These are phyloP conservation scores for Sceloporus tristichus DNA, from an alignment of 2,113 vertebrate genomes.

Conservation along the genomic window DNA sequence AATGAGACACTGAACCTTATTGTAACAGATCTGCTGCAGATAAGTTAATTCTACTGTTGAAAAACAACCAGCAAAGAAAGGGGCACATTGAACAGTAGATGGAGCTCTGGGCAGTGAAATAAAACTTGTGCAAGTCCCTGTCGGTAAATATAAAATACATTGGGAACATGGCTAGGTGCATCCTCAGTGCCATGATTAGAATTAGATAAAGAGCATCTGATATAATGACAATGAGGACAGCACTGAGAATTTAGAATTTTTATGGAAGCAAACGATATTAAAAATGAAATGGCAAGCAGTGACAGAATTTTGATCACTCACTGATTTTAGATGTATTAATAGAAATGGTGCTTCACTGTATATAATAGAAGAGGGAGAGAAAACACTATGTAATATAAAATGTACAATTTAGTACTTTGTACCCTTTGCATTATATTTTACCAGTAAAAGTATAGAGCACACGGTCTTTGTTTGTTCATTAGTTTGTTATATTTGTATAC, in stretches of 20 bases:
- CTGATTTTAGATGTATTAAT: not conserved
- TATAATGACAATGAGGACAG: no score
- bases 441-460: no score
- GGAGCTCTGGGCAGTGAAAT: slow-evolving; percentile 40
- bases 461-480: no score
- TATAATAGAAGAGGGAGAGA: not conserved
- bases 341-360: not conserved
- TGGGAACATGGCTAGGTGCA: no score
- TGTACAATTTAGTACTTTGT: not conserved
- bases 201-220: no score
- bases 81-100: not conserved
- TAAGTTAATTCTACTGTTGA: slow-evolving; percentile 1
- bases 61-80: not conserved
- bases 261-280: not conserved
- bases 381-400: not conserved
- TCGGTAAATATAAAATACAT: no score
- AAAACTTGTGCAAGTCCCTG: not conserved
- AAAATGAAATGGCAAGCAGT: not conserved
- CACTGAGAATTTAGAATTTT: not conserved
- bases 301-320: not conserved
- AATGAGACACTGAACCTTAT: not conserved
- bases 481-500: no score
- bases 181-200: no score
- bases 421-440: no score
- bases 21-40: not conserved